Base-by-base conservation (phyloP, 2,113 vertebrate genomes). In the Paraplagusia blochii region DNA sequence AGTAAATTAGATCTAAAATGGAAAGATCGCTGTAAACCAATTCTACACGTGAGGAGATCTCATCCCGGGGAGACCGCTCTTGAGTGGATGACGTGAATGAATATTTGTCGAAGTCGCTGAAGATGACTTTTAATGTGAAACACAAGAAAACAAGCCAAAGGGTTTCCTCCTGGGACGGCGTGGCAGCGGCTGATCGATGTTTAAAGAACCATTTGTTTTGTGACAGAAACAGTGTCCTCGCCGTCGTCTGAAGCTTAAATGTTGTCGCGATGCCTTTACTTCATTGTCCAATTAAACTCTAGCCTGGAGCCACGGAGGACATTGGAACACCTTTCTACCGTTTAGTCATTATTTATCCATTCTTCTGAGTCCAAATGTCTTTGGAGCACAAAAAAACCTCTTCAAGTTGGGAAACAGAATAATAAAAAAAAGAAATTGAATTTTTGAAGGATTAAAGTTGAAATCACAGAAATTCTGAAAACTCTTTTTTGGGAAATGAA, bases 261-360 rank as follows among this genome's bases (percentile, higher is more conserved):
- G 65, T 55, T 80, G 58, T 74, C 76, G 74, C 71, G 72, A 66
- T 67, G 58, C 53, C 73, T 66, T 83, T 73, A 73, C 49, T 61
- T 29, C 22, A 29, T 29, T 76, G 75, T 56, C 68, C 63, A 84
- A 83, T 86, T 80, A 85, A 81, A 83, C 76, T 57, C 45, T 64
- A 70, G 77, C 76, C 58, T 69, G 57, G 34, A 81, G 77, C 57
- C 49, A 48, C 11, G 53, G 59, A 69, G 46, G 63, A 66, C 56
- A 51, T 63, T 65, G 54, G 53, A 70, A 64, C 45, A 64, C 57
- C 72, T 54, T 55, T 69, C 40, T 19, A 11, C 9, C 34, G 18
- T 16, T 67, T 47, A 63, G 22, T 67, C 44, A 68, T 72, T 17
- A 9, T 35, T 1, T 44, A 53, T 52, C 7, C 22, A 1, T 22